These are phyloP conservation scores for Nebria salina DNA, from an alignment of 2,888 invertebrate genomes.

Conservation along the genomic window DNA sequence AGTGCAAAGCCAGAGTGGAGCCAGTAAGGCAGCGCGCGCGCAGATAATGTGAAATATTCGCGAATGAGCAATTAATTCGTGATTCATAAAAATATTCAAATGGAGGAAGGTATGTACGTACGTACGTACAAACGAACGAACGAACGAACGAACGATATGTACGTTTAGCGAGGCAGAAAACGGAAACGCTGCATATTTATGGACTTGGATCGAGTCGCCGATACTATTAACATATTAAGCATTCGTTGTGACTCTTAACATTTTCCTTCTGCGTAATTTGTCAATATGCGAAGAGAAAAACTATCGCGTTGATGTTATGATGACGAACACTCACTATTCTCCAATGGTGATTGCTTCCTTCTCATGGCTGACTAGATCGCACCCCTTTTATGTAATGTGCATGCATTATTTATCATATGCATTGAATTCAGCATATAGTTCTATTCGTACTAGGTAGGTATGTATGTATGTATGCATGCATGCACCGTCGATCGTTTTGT, in stretches of 20 bases:
- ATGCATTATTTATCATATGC: conserved; percentile 40
- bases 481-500: neutral
- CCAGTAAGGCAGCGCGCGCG: neutral
- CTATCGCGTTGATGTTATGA: neutral
- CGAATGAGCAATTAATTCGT: conserved; percentile 49
- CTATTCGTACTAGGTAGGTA: conserved; percentile 2
- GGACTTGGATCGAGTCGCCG: neutral
- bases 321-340: neutral
- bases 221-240: conserved; percentile 15
- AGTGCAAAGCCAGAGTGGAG: conserved; percentile 25
- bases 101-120: conserved; percentile 14
- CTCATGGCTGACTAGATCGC: conserved; percentile 24
- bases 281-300: conserved; percentile 12
- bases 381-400: conserved; percentile 40
- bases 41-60: conserved; percentile 29
- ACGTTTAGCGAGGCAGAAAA: neutral
- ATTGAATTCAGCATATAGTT: conserved; percentile 13
- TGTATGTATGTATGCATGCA: no score
- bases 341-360: conserved; percentile 36
- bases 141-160: neutral
- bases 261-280: conserved; percentile 22
- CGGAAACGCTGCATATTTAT: conserved; percentile 19
- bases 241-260: conserved; percentile 1
- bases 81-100: conserved; percentile 49
- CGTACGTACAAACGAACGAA: neutral